These are phyloP conservation scores for Pristionchus entomophagus DNA, from an alignment of 2,888 invertebrate species.

Conservation along the genomic window DNA sequence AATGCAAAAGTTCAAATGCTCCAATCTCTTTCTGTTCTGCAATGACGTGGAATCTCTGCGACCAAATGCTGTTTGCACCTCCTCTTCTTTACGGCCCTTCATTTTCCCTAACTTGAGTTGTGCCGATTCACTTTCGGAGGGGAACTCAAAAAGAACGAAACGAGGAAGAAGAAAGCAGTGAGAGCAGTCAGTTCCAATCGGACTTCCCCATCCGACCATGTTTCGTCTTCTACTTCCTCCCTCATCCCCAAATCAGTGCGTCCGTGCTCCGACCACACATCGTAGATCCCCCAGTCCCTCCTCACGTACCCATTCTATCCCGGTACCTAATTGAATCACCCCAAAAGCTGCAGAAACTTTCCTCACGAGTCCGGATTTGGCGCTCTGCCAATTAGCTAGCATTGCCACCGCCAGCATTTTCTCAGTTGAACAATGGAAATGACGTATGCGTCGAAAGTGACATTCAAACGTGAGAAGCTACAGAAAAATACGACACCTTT, in stretches of 20 bases:
- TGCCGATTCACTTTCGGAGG: slow-evolving; percentile 4
- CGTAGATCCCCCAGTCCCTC: neutral
- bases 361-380: too few relatives aligned
- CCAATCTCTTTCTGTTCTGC: neutral
- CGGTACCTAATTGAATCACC: neutral
- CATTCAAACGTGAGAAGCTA: neutral
- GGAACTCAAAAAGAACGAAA: neutral
- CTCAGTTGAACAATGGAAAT: too few relatives aligned
- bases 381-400: slow-evolving; percentile 32
- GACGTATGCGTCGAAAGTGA: neutral
- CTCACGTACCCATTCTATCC: neutral
- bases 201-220: slow-evolving; percentile 4
- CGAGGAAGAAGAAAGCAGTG: neutral
- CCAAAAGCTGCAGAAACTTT: neutral
- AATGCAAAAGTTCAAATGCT: neutral
- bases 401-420: neutral
- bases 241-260: neutral
- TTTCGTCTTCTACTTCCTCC: neutral
- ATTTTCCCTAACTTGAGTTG: neutral
- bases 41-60: neutral
- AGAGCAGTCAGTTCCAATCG: slow-evolving; percentile 31
- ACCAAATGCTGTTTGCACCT: slow-evolving; percentile 37
- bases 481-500: slow-evolving; percentile 50
- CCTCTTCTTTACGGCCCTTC: neutral
- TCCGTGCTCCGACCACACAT: neutral